Evolutionary conservation across 2,797 vertebrate species (phyloP).

Genomic region (Phoxinus dragarum): DNA sequence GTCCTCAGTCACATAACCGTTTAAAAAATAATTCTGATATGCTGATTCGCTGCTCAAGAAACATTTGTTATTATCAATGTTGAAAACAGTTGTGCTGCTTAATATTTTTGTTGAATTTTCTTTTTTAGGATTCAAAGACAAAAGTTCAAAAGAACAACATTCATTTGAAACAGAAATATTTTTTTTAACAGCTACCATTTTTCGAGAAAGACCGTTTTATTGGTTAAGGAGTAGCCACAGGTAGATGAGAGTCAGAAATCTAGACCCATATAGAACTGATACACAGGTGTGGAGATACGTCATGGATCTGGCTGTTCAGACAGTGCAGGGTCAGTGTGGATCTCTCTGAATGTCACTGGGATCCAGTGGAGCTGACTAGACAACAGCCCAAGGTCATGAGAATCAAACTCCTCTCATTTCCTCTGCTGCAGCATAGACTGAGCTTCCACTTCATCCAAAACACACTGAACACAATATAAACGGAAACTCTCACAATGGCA

Average conservation of each 20-base stretch:
- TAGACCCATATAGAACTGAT: not conserved
- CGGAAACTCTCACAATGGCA: not conserved
- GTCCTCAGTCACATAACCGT: no score
- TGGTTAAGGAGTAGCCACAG: not conserved
- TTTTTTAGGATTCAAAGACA: not conserved
- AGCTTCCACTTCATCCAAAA: slow-evolving; percentile 19
- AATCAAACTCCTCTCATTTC: slow-evolving; percentile 46
- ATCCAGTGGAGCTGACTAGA: slow-evolving; percentile 56
- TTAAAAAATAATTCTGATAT: no score
- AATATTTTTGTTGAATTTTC: no score
- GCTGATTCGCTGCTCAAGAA: no score
- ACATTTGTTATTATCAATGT: no score
- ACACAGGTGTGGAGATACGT: slow-evolving; percentile 15
- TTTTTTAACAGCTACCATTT: not conserved
- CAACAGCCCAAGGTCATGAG: slow-evolving; percentile 56
- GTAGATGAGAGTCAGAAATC: not conserved
- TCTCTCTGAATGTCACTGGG: slow-evolving; percentile 34
- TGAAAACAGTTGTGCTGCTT: no score
- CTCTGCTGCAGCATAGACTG: slow-evolving; percentile 19
- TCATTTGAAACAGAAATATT: not conserved
- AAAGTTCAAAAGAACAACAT: not conserved
- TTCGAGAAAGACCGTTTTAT: not conserved
- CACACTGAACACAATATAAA: not conserved
- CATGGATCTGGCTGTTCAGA: slow-evolving; percentile 15
- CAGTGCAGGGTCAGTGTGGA: slow-evolving; percentile 21